These are phyloP conservation scores for Tauraco hartlaubi DNA, from an alignment of 2,797 vertebrate species.

Conservation along the genomic window DNA sequence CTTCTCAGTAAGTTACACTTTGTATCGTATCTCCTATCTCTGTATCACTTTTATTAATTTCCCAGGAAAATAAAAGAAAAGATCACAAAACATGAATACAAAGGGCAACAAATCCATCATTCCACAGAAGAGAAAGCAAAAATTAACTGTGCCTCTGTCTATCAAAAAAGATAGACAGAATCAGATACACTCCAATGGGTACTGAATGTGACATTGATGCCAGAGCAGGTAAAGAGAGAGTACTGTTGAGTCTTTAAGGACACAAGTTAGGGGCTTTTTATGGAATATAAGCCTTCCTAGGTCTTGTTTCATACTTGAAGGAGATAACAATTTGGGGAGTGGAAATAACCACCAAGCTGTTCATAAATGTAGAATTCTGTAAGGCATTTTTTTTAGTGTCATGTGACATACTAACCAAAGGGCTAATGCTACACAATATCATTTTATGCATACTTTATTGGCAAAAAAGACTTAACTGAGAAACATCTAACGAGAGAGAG, in stretches of 20 bases:
- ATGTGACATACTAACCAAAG: not conserved
- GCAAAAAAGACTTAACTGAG: not conserved
- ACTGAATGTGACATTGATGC: not conserved
- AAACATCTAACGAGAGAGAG: not conserved
- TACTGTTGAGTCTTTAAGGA: not conserved
- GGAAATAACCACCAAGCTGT: not conserved
- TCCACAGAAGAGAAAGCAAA: not conserved
- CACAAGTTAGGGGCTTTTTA: not conserved
- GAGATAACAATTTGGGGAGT: not conserved
- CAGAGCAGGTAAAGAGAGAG: not conserved
- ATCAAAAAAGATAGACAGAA: not conserved
- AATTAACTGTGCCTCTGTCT: not conserved
- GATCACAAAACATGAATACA: not conserved
- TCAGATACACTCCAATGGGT: not conserved
- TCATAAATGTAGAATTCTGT: not conserved
- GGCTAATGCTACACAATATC: not conserved
- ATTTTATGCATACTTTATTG: not conserved
- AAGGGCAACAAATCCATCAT: not conserved
- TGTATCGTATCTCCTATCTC: not conserved
- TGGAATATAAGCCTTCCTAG: not conserved
- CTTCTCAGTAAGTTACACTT: not conserved
- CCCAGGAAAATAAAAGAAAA: not conserved
- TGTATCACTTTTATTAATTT: not conserved
- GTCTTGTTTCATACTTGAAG: not conserved
- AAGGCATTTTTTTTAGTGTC: not conserved